Percentiles rank a stretch among this genome's conserved stretches.
Conservation (phyloP, 2,113 vertebrate genomes). For the Bos indicus region DNA sequence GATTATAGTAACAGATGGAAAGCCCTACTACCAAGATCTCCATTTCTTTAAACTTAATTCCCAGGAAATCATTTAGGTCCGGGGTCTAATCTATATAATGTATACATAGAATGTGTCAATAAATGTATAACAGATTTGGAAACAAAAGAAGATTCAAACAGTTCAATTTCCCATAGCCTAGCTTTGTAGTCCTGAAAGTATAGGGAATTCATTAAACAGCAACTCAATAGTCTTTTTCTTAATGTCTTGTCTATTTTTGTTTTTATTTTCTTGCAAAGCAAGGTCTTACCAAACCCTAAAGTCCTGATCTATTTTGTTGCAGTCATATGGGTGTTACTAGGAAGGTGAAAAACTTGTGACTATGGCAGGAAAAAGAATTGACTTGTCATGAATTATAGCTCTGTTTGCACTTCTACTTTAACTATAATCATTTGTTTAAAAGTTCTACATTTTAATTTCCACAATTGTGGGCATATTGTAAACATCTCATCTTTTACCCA, state of each 20-base stretch:
- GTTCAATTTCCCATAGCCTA: not conserved
- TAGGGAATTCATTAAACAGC: not conserved
- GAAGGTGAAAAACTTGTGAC: not conserved
- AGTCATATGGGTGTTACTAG: not conserved
- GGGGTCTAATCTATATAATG: not conserved
- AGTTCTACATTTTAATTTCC: not conserved
- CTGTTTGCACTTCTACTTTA: slow-evolving; percentile 34
- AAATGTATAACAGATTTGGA: not conserved
- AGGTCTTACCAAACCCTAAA: not conserved
- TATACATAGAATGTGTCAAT: not conserved
- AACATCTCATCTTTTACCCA: not conserved
- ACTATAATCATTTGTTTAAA: slow-evolving; percentile 40
- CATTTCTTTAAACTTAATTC: not conserved
- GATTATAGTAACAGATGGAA: not conserved
- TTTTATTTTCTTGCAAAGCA: slow-evolving; percentile 31
- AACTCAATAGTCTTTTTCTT: not conserved
- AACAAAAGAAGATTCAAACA: not conserved
- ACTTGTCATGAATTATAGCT: not conserved
- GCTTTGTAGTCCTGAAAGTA: not conserved
- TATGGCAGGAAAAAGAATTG: not conserved
- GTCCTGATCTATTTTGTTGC: not conserved
- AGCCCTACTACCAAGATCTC: not conserved
- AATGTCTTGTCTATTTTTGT: not conserved
- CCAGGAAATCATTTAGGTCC: not conserved
- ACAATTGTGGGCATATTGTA: not conserved